Conservation (phyloP, 1,140 invertebrate genomes). For the Spodoptera frugiperda region DNA sequence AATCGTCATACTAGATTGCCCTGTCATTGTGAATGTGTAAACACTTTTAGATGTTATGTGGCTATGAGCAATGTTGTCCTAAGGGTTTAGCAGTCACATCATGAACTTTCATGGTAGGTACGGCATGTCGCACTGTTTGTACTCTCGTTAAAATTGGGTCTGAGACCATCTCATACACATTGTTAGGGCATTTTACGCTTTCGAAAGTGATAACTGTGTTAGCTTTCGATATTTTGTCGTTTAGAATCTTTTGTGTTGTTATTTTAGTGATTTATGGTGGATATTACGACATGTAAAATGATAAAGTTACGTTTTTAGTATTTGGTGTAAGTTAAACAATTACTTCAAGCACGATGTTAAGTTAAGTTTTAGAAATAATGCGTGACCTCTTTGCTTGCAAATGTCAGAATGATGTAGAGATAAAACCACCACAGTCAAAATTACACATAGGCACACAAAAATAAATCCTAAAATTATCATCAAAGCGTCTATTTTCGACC, state of each 20-base stretch:
- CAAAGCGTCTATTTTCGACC: neutral
- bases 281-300: too few relatives aligned
- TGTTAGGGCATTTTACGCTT: slow-evolving; percentile 70
- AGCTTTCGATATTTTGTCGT: slow-evolving; percentile 43
- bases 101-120: slow-evolving; percentile 69
- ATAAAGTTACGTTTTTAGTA: too few relatives aligned
- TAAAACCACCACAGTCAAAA: too few relatives aligned
- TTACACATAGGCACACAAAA: too few relatives aligned
- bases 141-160: slow-evolving; percentile 76
- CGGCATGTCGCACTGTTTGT: slow-evolving; percentile 64
- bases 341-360: too few relatives aligned
- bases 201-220: slow-evolving; percentile 60
- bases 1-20: slow-evolving; percentile 78
- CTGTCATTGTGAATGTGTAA: slow-evolving; percentile 76
- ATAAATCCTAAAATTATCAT: too few relatives aligned
- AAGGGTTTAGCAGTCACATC: slow-evolving; percentile 80
- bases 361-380: too few relatives aligned
- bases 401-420: too few relatives aligned
- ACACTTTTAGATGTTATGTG: slow-evolving; percentile 84
- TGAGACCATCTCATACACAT: slow-evolving; percentile 64
- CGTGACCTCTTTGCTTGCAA: too few relatives aligned
- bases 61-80: slow-evolving; percentile 80
- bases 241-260: slow-evolving; percentile 32
- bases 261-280: neutral
- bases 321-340: too few relatives aligned